Conservation (phyloP, 92 coral and sea anemone genomes). For the Paramuricea clavata region DNA sequence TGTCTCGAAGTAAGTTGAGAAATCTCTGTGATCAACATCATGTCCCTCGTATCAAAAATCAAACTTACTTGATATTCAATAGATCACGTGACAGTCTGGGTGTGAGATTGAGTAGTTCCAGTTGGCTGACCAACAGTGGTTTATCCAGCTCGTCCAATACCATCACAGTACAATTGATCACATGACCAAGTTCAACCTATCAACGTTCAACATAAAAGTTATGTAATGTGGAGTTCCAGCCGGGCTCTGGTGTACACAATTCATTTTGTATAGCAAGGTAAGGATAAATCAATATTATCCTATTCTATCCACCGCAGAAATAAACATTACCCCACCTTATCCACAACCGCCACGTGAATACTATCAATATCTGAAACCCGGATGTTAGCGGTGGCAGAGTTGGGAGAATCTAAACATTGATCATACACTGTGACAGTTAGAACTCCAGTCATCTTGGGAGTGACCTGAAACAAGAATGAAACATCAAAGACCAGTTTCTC, state of each 20-base stretch:
- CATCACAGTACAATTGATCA: slow-evolving; percentile 76
- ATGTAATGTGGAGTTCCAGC: not conserved
- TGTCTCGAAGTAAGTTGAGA: too few relatives aligned
- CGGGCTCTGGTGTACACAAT: too few relatives aligned
- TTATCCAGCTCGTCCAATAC: slow-evolving; percentile 84
- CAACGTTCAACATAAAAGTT: not conserved
- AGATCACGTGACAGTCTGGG: slow-evolving; percentile 90
- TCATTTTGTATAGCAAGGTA: too few relatives aligned
- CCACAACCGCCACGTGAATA: slow-evolving; percentile 83
- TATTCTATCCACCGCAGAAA: too few relatives aligned
- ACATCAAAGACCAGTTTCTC: too few relatives aligned
- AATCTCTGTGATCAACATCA: too few relatives aligned
- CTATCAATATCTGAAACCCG: slow-evolving; percentile 91
- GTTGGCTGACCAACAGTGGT: slow-evolving; percentile 76
- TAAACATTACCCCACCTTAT: slow-evolving; percentile 75
- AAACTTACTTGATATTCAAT: slow-evolving; percentile 79
- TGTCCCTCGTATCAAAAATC: too few relatives aligned
- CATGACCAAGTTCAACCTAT: slow-evolving; percentile 88
- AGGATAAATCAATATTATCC: too few relatives aligned
- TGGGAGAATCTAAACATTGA: slow-evolving; percentile 92
- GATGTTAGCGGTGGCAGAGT: slow-evolving; percentile 83
- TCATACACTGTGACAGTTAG: slow-evolving; percentile 86
- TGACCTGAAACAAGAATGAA: slow-evolving; percentile 57
- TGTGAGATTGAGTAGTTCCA: slow-evolving; percentile 73
- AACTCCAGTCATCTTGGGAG: slow-evolving; percentile 83